Evolutionary conservation across 2,888 invertebrate species (phyloP).

Genomic region (Amblyjoppa proteus): DNA sequence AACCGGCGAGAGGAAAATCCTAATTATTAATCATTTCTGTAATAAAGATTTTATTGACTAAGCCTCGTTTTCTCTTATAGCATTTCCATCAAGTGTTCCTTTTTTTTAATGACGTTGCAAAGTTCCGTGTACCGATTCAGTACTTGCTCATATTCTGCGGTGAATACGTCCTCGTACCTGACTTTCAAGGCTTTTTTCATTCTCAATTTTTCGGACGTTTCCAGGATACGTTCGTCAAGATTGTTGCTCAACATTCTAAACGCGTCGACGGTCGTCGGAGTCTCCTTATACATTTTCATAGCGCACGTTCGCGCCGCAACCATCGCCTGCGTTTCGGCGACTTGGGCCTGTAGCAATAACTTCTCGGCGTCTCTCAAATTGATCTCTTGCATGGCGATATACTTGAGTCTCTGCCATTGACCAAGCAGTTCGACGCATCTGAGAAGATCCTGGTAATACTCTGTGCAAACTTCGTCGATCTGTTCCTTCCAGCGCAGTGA

Average conservation of each 20-base stretch:
- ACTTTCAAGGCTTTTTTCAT: conserved; percentile 81
- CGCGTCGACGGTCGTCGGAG: conserved; percentile 83
- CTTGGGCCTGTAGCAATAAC: conserved; percentile 76
- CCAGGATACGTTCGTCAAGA: conserved; percentile 82
- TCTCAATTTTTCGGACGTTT: conserved; percentile 81
- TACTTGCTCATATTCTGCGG: conserved; percentile 84
- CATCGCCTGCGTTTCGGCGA: conserved; percentile 81
- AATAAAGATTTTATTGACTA: conserved; percentile 33
- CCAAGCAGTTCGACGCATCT: conserved; percentile 79
- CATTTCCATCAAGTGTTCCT: conserved; percentile 79
- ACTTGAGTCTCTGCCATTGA: conserved; percentile 81
- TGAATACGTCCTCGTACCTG: conserved; percentile 83
- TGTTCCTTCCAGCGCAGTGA: conserved; percentile 81
- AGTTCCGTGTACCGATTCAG: conserved; percentile 83
- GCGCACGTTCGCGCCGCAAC: conserved; percentile 81
- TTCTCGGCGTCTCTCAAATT: conserved; percentile 79
- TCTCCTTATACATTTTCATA: conserved; percentile 85
- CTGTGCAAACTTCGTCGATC: conserved; percentile 80
- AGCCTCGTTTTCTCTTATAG: conserved; percentile 36
- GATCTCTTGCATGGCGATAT: conserved; percentile 77
- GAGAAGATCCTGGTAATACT: conserved; percentile 81
- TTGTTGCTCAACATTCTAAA: conserved; percentile 82
- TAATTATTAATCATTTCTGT: not conserved
- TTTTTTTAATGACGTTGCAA: conserved; percentile 83
- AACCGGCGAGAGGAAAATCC: not conserved